Evolutionary conservation across 2,888 invertebrate genomes (phyloP), one percentile per base, ranked within the genome.

Genomic region (Acrobasis suavella): DNA sequence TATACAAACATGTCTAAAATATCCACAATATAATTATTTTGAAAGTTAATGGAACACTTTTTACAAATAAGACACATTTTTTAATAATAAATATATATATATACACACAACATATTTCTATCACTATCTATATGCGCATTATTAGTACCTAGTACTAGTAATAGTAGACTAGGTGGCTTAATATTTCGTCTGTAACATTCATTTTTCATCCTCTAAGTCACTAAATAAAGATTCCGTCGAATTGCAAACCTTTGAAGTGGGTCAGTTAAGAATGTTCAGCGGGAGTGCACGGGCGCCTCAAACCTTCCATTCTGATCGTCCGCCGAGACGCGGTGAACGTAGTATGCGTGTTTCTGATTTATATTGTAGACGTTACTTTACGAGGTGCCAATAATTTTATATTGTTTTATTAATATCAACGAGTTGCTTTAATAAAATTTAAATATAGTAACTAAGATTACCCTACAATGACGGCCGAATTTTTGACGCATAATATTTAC

Each of bases 401-500:
- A 16, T 10, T 12, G 8, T 37, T 55, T 55, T 16, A n/a, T 55
- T 15, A 1, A 14, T 14, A 46, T 14, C n/a, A 46, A 46, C 12
- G n/a, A 46, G 14, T 2, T 46, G 12, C 12, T 46, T 6, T 14
- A n/a, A 14, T 46, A 14, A n/a, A 9, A n/a, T 14, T 46, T 5
- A 46, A 12, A 46, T 10, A 46, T 46, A 46, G n/a, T 46, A 46
- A 46, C n/a, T 14, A 12, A 14, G 14, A 46, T 46, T 5, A 46
- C 12, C 12, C n/a, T 14, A 46, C 58, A 58, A 52, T 10, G 58
- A 54, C 22, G 39, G 55, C 55, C 63, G 52, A 59, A 60, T 63
- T 63, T 22, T 58, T 42, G n/a, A 54, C 12, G 62, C 59, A 63
- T 38, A 37, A 59, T 55, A 49, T 60, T 46, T 16, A 55, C 62